Conservation (phyloP, 2,888 invertebrate genomes). For the Caenorhabditis sp. region DNA sequence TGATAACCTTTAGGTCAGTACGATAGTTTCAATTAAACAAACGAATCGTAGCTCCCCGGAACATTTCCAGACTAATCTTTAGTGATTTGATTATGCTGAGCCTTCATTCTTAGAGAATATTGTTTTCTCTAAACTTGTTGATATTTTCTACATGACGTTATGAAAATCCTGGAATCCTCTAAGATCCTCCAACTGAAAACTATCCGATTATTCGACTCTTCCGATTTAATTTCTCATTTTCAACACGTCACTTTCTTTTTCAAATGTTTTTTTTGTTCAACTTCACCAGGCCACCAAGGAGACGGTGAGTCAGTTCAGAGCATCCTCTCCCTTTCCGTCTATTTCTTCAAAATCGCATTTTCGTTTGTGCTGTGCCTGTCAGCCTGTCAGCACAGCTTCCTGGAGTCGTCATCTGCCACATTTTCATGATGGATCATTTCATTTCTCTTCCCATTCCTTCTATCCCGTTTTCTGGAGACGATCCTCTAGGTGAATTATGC, state of each 20-base stretch:
- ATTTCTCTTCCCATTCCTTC: background rate
- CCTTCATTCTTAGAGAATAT: background rate
- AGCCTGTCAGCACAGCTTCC: constrained; percentile 50
- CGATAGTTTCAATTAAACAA: no score
- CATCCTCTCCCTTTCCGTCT: background rate
- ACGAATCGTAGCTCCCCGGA: no score
- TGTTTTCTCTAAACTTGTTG: background rate
- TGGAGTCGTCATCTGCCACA: constrained; percentile 42
- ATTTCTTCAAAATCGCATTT: constrained; percentile 54
- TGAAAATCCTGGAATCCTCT: background rate
- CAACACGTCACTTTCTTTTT: constrained; percentile 26
- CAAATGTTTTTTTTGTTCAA: constrained; percentile 12
- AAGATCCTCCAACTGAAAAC: background rate
- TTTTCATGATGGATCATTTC: constrained; percentile 43
- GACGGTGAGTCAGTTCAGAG: constrained; percentile 40
- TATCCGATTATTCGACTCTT: background rate
- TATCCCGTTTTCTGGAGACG: background rate
- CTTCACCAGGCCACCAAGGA: background rate
- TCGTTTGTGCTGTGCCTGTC: no score
- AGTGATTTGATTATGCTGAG: no score
- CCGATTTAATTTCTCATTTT: constrained; percentile 5
- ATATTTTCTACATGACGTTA: constrained; percentile 5
- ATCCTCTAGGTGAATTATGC: constrained; percentile 6
- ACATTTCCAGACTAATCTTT: no score
- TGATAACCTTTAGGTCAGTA: no score